A percentile compares a stretch with the other conserved stretches of the same genome.
phyloP scores from a whole-genome alignment of 2,888 invertebrate species.

The Ophraella communa region DNA sequence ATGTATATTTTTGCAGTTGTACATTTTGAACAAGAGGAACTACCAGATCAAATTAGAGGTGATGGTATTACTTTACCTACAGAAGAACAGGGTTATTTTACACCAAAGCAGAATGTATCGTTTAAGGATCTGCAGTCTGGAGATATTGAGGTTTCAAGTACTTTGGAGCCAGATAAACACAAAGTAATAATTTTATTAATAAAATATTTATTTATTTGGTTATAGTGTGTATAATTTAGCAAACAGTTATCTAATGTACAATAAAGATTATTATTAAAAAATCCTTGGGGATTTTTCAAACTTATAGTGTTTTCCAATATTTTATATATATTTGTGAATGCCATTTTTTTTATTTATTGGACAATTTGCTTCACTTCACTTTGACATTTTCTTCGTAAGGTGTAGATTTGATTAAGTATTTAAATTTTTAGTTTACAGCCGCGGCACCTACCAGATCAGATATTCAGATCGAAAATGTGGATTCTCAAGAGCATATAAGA shows the following conservation, averaged over 20 bases:
- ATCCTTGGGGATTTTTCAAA: no score
- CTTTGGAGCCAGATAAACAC: constrained; percentile 18
- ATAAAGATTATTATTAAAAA: no score
- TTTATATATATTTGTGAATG: no score
- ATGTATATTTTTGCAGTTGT: neutral
- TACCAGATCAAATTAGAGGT: constrained; percentile 23
- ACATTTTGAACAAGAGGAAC: neutral
- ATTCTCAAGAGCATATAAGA: constrained; percentile 35
- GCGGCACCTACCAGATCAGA: neutral
- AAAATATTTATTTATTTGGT: neutral
- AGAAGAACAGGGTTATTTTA: constrained; percentile 18
- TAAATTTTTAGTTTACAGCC: neutral
- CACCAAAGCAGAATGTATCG: neutral
- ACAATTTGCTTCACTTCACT: no score
- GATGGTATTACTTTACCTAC: constrained; percentile 32
- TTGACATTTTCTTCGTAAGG: no score
- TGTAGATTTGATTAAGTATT: neutral
- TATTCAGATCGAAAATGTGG: constrained; percentile 18
- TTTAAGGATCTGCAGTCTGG: constrained; percentile 34
- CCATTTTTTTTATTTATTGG: no score
- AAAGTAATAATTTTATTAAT: neutral
- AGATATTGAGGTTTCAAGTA: constrained; percentile 26
- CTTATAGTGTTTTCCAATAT: no score
- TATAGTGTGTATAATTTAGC: no score
- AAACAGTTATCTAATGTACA: no score